Conservation (phyloP, 2,797 vertebrate genomes). For the Gobionotothen gibberifrons region DNA sequence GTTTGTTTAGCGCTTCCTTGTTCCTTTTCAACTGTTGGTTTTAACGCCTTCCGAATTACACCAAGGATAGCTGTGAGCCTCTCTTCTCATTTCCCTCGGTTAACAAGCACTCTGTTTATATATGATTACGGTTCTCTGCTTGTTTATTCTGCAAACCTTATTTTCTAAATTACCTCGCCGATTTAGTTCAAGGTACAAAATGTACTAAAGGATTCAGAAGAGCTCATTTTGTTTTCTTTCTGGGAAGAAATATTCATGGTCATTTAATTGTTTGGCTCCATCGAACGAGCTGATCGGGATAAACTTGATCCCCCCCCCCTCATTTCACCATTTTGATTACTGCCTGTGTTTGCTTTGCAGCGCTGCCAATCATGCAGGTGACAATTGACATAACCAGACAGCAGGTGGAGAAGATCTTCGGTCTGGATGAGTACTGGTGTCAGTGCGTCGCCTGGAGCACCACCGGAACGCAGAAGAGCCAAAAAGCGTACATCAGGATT, state of each 20-base stretch:
- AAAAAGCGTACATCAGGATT: constrained; percentile 95
- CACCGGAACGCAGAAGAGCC: constrained; percentile 98
- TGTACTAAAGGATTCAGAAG: constrained; percentile 50
- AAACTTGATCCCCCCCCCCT: neutral
- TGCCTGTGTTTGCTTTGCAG: constrained; percentile 77
- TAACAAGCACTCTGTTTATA: constrained; percentile 80
- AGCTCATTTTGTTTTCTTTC: constrained; percentile 44
- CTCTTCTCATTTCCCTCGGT: constrained; percentile 73
- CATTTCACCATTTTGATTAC: constrained; percentile 29
- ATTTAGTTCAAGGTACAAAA: constrained; percentile 68
- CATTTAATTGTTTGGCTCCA: constrained; percentile 26
- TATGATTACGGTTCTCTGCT: constrained; percentile 72
- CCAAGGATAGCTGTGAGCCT: constrained; percentile 64
- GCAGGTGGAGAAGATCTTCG: constrained; percentile 99
- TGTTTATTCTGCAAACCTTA: constrained; percentile 60
- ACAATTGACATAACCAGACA: constrained; percentile 97
- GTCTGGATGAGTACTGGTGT: constrained; percentile 98
- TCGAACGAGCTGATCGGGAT: constrained; percentile 22
- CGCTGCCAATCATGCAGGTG: constrained; percentile 94
- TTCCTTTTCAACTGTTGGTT: constrained; percentile 67
- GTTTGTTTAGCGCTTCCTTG: constrained; percentile 51
- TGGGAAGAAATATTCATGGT: constrained; percentile 37
- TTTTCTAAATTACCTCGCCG: constrained; percentile 59
- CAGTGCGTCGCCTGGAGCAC: constrained; percentile 99
- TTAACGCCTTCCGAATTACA: constrained; percentile 71